These are phyloP conservation scores for Apodemus speciosus DNA, from an alignment of 2,113 vertebrate species.

Conservation along the genomic window DNA sequence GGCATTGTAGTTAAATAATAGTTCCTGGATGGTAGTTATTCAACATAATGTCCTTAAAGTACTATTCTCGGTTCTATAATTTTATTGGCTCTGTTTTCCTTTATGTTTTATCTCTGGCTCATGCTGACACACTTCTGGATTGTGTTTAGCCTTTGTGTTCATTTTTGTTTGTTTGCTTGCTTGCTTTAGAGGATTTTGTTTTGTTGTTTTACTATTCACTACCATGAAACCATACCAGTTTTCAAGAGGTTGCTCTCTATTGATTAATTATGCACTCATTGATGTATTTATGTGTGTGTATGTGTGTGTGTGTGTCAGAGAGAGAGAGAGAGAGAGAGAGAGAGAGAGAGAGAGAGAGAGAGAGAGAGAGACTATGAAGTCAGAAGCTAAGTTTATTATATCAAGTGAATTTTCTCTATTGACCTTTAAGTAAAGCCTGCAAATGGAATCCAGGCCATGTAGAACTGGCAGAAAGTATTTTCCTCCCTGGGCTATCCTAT, in stretches of 20 bases:
- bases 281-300: neutral
- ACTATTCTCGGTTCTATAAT: constrained; percentile 67
- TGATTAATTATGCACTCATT: neutral
- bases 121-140: constrained; percentile 28
- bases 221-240: neutral
- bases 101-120: constrained; percentile 31
- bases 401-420: neutral
- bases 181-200: neutral
- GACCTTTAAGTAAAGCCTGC: neutral
- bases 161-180: neutral
- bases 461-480: neutral
- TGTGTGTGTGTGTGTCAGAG: neutral
- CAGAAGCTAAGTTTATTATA: neutral
- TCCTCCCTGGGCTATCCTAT: neutral
- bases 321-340: too few relatives aligned
- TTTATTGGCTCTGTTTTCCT: constrained; percentile 50
- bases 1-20: constrained; percentile 69
- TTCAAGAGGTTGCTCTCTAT: constrained; percentile 23
- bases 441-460: neutral
- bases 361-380: too few relatives aligned
- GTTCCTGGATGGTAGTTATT: constrained; percentile 63
- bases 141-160: neutral
- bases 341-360: too few relatives aligned
- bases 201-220: neutral
- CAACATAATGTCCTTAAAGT: constrained; percentile 53